Conservation (phyloP, 2,888 invertebrate species). For the Schizotus pectinicornis region DNA sequence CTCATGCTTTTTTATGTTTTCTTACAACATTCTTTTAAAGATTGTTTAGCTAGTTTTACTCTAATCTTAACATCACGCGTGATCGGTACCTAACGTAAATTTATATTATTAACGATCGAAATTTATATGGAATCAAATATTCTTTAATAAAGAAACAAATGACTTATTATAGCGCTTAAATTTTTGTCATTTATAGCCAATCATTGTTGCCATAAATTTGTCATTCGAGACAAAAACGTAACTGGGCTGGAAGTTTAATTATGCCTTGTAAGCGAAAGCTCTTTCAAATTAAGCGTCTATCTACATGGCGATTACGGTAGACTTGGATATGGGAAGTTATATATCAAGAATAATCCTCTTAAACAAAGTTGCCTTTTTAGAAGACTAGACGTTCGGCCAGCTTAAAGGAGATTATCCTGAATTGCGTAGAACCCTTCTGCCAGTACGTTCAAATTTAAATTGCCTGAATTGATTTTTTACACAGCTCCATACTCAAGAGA, state of each 20-base stretch:
- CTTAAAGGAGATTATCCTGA: conserved; percentile 51
- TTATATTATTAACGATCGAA: too few relatives aligned
- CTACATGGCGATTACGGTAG: conserved; percentile 49
- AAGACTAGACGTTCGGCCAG: conserved; percentile 50
- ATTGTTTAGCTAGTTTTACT: too few relatives aligned
- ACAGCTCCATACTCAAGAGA: conserved; percentile 18
- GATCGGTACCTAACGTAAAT: too few relatives aligned
- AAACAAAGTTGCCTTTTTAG: conserved; percentile 55
- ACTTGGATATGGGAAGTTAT: conserved; percentile 51
- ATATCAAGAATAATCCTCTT: conserved; percentile 56
- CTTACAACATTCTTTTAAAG: too few relatives aligned
- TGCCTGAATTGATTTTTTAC: conserved; percentile 37
- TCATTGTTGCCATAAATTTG: too few relatives aligned
- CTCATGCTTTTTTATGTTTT: too few relatives aligned
- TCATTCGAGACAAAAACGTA: background rate
- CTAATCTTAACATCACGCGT: too few relatives aligned
- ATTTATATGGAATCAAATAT: too few relatives aligned
- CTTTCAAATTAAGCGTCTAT: conserved; percentile 48
- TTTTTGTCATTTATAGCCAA: conserved; percentile 19
- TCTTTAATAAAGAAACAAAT: too few relatives aligned
- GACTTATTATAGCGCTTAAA: conserved; percentile 7
- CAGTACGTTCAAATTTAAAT: conserved; percentile 47
- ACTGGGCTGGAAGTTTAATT: conserved; percentile 30
- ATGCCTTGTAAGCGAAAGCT: conserved; percentile 39
- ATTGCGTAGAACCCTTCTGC: conserved; percentile 45